Evolutionary conservation across 2,888 invertebrate genomes (phyloP), one percentile per base, ranked within the genome.

Genomic region (Drosophila phalerata): DNA sequence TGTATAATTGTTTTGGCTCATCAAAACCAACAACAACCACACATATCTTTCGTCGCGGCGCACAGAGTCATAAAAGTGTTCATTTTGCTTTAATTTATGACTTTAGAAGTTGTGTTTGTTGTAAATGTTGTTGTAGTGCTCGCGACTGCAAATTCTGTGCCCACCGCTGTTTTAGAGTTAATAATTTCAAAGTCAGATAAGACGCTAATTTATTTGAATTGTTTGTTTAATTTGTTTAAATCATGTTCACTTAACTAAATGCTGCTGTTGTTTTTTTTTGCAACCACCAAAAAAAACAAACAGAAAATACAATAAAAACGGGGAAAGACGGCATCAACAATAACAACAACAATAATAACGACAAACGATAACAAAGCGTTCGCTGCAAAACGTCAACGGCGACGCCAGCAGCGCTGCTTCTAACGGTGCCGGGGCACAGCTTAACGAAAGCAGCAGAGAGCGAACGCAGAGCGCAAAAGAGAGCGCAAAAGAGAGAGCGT

Each of bases 141-240:
- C n/a, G n/a, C n/a, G n/a, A n/a, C n/a, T n/a, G n/a, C n/a, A n/a
- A n/a, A n/a, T n/a, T n/a, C n/a, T n/a, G n/a, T n/a, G n/a, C n/a
- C n/a, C n/a, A n/a, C n/a, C n/a, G n/a, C n/a, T n/a, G n/a, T n/a
- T n/a, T n/a, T n/a, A n/a, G n/a, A n/a, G 10, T 40, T 49, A 40
- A 62, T 43, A 56, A 45, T 47, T 52, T 68, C 5, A 19, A 19
- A 62, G 30, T 19, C 17, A 49, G 49, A 49, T 61, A 55, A 55
- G 57, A n/a, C 13, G 13, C 25, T 17, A 2, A 37, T 64, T 22
- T 38, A 45, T 52, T 55, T 65, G 45, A 47, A 43, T 73, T 70
- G 80, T 83, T 77, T 88, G 82, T 72, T 85, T 85, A 85, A 85
- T 85, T 85, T 79, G 70, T 73, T 82, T 76, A 82, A 74, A 65